Evolutionary conservation across 2,797 vertebrate genomes (phyloP).

Genomic region (Siniperca scherzeri): DNA sequence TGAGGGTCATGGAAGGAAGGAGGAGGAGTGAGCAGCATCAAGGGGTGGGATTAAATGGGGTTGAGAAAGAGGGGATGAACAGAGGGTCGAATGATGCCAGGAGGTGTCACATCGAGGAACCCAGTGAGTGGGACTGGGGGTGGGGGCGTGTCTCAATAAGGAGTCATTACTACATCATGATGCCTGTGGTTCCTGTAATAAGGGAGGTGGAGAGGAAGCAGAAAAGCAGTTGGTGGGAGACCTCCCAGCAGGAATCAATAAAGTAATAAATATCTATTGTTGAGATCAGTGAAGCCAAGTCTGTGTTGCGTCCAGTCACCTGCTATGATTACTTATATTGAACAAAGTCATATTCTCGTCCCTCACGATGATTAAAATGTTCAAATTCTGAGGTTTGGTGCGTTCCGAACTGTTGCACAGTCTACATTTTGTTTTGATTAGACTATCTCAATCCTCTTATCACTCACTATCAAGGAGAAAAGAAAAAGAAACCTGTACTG

Average conservation of each 20-base stretch:
- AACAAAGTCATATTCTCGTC: not conserved
- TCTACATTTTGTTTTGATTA: not conserved
- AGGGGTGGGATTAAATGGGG: not conserved
- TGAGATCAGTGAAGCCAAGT: not conserved
- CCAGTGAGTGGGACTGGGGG: not conserved
- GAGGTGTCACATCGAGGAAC: not conserved
- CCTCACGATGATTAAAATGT: not conserved
- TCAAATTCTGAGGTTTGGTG: not conserved
- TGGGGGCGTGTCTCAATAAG: not conserved
- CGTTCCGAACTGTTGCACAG: not conserved
- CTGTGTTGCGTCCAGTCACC: not conserved
- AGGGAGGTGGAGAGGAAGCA: not conserved
- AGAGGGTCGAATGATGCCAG: not conserved
- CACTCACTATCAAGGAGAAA: not conserved
- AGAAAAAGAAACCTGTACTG: not conserved
- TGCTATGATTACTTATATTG: not conserved
- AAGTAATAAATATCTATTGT: constrained; percentile 9
- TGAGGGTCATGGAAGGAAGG: too few species aligned
- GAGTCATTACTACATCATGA: not conserved
- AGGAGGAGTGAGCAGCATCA: not conserved
- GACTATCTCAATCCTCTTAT: not conserved
- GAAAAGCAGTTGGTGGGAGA: not conserved
- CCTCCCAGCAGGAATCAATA: not conserved
- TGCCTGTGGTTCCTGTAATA: not conserved
- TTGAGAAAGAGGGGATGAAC: not conserved